Evolutionary conservation across 2,113 vertebrate genomes (phyloP), one percentile per base, ranked within the genome.

Genomic region (Brachyistius frenatus): DNA sequence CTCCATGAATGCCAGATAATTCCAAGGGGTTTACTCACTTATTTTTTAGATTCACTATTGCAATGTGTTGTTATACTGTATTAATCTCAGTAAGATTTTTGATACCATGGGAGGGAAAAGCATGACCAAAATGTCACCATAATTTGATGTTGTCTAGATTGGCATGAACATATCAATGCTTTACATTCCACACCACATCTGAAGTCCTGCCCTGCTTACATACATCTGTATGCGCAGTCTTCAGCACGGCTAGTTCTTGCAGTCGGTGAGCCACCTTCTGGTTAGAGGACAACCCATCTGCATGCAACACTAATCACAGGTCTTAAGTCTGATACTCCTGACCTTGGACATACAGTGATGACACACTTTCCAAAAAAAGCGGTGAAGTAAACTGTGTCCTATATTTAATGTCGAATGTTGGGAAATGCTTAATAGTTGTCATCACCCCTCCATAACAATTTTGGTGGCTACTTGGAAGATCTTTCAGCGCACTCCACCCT

Each of bases 391-490:
- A 78, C 61, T 49, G 2, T 44, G 57, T 53, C 77, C 49, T 88
- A 68, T 76, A 77, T 81, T 88, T 89, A 88, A 83, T 66, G 81
- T 78, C 76, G 55, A 78, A 76, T 70, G 78, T 41, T 49, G 71
- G 23, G 37, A 78, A 86, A 77, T 78, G 56, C 84, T 82, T 87
- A 81, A 83, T 86, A 73, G 68, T 71, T 77, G 70, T 65, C 61
- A 52, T 85, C 67, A 54, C 54, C 65, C 61, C 30, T 69, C 64
- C 70, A 79, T 83, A 81, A 78, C 60, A 91, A 87, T 85, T 89
- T 89, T 81, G 83, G 85, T 88, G 81, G 74, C 52, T 76, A 23
- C 74, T 81, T 89, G 86, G 88, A 86, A 73, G 85, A 78, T 65
- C 23, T 36, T 49, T 15, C 44, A 5, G 33, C 15, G 73, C 30